Conservation (phyloP, 1,140 invertebrate species). For the Papilio aristodemus region DNA sequence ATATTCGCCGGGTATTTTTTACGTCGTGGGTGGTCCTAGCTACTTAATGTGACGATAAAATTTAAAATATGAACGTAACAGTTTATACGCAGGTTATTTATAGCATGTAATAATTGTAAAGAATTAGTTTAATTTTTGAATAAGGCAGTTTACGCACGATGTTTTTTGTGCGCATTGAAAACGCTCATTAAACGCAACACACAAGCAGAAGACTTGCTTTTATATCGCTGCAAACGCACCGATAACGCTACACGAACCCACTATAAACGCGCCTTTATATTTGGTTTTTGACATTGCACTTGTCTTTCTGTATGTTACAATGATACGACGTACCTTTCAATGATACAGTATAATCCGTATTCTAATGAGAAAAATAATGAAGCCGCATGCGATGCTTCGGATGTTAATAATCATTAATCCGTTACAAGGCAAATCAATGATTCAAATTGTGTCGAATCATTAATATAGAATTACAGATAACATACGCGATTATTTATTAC, state of each 20-base stretch:
- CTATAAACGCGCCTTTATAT: no score
- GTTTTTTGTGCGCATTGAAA: no score
- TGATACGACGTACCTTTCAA: neutral
- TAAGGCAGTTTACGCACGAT: no score
- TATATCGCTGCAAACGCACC: no score
- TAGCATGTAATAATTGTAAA: no score
- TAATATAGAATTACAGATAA: constrained; percentile 5
- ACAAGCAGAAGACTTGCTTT: no score
- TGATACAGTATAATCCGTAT: neutral
- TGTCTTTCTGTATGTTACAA: neutral
- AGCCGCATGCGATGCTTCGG: neutral
- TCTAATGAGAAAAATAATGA: constrained; percentile 4
- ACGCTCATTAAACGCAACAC: no score
- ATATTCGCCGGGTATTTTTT: neutral
- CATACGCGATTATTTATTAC: neutral
- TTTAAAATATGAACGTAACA: no score
- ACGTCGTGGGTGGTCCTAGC: neutral
- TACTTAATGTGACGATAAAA: neutral
- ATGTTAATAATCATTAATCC: constrained; percentile 10
- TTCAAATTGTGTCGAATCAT: constrained; percentile 8
- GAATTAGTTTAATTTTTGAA: no score
- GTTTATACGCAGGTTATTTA: no score
- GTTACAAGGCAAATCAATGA: constrained; percentile 18
- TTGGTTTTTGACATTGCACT: neutral
- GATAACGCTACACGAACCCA: no score